Percentiles rank a stretch among this genome's conserved stretches.
phyloP scores from a whole-genome alignment of 2,888 invertebrate species.

The Aleiodes leptofemur region DNA sequence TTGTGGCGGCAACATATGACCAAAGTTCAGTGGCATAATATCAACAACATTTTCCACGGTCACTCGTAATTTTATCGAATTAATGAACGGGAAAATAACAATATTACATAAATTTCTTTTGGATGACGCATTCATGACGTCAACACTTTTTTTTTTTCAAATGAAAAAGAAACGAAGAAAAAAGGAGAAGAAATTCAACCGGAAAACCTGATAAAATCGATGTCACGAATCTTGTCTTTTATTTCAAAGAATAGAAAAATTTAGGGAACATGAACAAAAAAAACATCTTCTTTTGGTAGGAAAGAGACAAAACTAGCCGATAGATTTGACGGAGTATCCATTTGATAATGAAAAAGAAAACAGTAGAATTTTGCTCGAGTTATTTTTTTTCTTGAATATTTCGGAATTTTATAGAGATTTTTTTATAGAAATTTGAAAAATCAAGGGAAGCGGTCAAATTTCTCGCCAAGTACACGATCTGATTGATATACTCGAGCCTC shows the following conservation, averaged over 20 bases:
- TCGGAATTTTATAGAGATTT: no score
- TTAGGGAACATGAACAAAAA: not conserved
- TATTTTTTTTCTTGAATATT: no score
- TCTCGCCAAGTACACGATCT: no score
- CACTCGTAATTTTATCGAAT: not conserved
- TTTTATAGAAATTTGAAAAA: no score
- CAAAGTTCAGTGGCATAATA: constrained; percentile 11
- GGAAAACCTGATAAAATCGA: constrained; percentile 17
- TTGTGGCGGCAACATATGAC: not conserved
- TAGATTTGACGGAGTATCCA: no score
- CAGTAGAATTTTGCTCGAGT: no score
- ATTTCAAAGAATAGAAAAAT: not conserved
- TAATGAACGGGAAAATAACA: not conserved
- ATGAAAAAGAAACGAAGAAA: not conserved
- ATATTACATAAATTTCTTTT: constrained; percentile 1
- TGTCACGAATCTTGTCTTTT: not conserved
- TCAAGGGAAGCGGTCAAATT: no score
- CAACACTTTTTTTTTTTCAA: not conserved
- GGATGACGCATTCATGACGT: not conserved
- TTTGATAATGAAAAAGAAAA: no score
- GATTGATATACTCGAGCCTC: no score
- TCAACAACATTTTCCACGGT: not conserved
- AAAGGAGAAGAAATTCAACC: not conserved
- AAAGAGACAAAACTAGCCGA: no score
- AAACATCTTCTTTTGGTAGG: not conserved